Conservation (phyloP, 2,797 vertebrate species). For the Urosaurus nigricauda region DNA sequence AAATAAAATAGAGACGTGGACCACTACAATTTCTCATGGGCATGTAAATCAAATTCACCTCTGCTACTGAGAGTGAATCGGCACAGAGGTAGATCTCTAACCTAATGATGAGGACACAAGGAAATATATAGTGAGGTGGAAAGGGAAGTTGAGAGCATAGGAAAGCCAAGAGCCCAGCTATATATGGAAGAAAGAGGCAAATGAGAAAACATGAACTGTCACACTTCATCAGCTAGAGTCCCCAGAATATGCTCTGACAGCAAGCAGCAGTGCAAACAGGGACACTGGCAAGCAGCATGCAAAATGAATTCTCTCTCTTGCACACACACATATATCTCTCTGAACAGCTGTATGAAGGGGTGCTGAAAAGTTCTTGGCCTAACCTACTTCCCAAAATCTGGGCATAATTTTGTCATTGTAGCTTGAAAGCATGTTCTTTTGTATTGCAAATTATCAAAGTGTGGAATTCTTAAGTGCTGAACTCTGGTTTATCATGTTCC, state of each 20-base stretch:
- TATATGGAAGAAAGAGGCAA: accelerated
- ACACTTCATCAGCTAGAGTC: not conserved
- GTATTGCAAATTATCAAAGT: too few relatives aligned
- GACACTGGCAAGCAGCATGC: not conserved
- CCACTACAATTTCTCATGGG: not conserved
- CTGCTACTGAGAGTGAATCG: not conserved
- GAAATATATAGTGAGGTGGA: not conserved
- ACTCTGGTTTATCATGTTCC: too few relatives aligned
- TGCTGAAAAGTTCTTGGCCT: too few relatives aligned
- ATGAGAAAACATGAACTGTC: not conserved
- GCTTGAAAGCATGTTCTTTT: too few relatives aligned
- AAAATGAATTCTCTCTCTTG: not conserved
- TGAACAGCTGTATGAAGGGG: too few relatives aligned
- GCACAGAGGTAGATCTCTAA: not conserved
- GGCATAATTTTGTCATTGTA: too few relatives aligned
- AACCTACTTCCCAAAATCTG: too few relatives aligned
- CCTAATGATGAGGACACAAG: not conserved
- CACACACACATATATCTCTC: too few relatives aligned
- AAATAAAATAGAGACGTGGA: not conserved
- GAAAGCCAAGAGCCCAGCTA: not conserved
- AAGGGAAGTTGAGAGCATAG: accelerated
- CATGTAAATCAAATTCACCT: not conserved
- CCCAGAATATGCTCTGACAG: not conserved
- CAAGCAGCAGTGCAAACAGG: constrained; percentile 16
- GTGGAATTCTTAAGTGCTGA: too few relatives aligned